These are phyloP conservation scores for Tragelaphus scriptus DNA, from an alignment of 2,113 vertebrate genomes.

Conservation along the genomic window DNA sequence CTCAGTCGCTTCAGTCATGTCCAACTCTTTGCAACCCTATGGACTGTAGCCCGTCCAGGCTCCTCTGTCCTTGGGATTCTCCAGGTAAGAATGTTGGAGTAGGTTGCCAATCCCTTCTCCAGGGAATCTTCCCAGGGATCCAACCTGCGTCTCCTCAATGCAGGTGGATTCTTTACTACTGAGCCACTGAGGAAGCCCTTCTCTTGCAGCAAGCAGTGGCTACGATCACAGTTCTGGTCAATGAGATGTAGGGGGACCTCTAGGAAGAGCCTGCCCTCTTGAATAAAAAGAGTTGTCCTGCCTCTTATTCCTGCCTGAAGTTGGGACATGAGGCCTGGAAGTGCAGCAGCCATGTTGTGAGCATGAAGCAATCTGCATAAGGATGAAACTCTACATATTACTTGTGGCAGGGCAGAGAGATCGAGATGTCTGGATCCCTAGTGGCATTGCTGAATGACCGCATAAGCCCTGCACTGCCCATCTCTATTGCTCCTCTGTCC, in stretches of 20 bases:
- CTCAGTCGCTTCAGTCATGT: background rate
- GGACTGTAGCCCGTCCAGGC: background rate
- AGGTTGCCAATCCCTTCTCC: background rate
- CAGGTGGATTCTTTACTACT: background rate
- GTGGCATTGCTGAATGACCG: background rate
- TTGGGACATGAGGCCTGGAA: background rate
- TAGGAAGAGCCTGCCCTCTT: background rate
- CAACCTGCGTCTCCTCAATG: background rate
- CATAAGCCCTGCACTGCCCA: background rate
- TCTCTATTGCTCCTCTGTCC: background rate
- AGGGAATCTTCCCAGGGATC: background rate
- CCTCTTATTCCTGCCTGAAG: background rate
- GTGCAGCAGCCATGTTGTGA: too few relatives aligned
- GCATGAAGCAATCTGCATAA: background rate
- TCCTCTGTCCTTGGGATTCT: background rate
- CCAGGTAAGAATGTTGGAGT: background rate
- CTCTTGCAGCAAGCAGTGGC: background rate
- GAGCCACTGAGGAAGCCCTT: background rate
- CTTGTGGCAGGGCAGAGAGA: background rate
- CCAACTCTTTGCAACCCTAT: background rate
- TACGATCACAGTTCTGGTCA: background rate
- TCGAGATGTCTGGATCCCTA: fast-evolving
- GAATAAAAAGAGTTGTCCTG: background rate
- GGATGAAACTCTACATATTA: background rate
- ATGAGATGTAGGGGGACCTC: background rate